Conservation (phyloP, 2,113 vertebrate genomes). For the Neotragus moschatus region DNA sequence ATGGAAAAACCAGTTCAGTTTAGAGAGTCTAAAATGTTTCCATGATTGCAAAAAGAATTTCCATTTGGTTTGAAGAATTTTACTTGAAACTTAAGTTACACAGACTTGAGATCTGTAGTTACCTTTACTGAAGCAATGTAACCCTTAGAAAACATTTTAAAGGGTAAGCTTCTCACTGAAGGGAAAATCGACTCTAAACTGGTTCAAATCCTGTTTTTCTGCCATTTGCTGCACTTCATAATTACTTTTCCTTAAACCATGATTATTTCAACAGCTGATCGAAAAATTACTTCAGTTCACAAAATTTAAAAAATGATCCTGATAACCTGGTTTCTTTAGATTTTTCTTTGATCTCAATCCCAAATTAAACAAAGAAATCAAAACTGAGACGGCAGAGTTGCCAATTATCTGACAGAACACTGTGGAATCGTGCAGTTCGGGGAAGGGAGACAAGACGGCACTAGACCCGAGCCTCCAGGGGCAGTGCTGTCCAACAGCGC, state of each 20-base stretch:
- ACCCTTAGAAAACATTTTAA: neutral
- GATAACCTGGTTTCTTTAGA: neutral
- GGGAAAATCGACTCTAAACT: neutral
- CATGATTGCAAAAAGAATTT: neutral
- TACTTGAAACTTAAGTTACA: slow-evolving; percentile 2
- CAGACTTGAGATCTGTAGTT: neutral
- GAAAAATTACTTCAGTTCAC: neutral
- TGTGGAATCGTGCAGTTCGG: neutral
- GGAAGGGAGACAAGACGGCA: neutral
- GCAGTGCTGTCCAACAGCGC: rapidly evolving
- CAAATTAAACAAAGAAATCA: neutral
- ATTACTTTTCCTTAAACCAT: neutral
- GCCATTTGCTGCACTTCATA: neutral
- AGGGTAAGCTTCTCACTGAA: neutral
- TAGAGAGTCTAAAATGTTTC: neutral
- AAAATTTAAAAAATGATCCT: neutral
- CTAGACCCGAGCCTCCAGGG: rapidly evolving
- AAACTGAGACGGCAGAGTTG: neutral
- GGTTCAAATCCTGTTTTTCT: neutral
- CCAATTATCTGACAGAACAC: neutral
- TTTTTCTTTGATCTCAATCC: neutral
- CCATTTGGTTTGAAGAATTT: slow-evolving; percentile 8
- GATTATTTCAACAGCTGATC: neutral
- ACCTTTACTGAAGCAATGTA: neutral
- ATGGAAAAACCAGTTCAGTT: neutral